These are phyloP conservation scores for Synanceia verrucosa DNA, from an alignment of 2,797 vertebrate genomes.

Conservation along the genomic window DNA sequence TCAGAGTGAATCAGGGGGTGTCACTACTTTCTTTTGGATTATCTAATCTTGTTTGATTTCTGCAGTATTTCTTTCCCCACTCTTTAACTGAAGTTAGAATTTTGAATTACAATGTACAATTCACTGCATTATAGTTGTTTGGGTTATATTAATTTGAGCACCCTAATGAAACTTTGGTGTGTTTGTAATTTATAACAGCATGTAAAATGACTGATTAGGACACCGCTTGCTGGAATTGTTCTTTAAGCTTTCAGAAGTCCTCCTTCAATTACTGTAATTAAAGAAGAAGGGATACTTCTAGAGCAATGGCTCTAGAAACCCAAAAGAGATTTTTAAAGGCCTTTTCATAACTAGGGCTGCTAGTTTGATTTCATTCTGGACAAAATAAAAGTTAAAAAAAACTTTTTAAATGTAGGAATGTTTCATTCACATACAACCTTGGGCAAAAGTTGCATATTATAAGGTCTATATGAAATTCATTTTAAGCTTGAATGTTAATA, in stretches of 20 bases:
- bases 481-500: not conserved
- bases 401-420: no score
- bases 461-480: not conserved
- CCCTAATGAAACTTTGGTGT: no score
- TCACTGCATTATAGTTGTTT: not conserved
- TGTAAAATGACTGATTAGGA: not conserved
- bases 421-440: not conserved
- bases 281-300: not conserved
- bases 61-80: not conserved
- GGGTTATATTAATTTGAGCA: no score
- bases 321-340: not conserved
- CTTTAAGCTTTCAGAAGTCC: not conserved
- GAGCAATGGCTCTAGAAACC: not conserved
- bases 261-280: conserved; percentile 4
- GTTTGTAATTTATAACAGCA: no score
- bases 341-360: not conserved
- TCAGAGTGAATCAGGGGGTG: conserved; percentile 28
- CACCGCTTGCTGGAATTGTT: not conserved
- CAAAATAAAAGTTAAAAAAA: no score
- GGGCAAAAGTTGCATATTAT: not conserved
- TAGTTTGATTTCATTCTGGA: not conserved
- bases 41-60: conserved; percentile 5
- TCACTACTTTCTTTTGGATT: conserved; percentile 1
- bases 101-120: not conserved
- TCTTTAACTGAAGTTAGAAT: not conserved